phyloP scores from a whole-genome alignment of 2,113 vertebrate genomes.

The Arvicanthis niloticus region DNA sequence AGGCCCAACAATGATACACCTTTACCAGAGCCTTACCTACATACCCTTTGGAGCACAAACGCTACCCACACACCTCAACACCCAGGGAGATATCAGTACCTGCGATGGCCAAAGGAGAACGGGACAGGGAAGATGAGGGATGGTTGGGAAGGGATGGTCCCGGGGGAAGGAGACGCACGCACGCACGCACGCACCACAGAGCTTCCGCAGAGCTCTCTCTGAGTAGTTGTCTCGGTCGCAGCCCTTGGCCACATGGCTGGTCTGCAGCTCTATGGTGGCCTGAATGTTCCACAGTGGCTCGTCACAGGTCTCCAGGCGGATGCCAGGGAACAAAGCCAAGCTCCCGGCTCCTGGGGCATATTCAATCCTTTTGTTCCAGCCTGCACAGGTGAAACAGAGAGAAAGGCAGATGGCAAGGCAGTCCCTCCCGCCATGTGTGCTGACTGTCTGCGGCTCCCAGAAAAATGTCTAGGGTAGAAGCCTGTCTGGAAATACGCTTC shows the following conservation, averaged over 20 bases:
- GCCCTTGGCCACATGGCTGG: conserved; percentile 97
- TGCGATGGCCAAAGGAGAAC: not conserved
- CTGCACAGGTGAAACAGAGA: conserved; percentile 80
- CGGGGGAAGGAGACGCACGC: conserved; percentile 54
- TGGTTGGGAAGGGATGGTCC: not conserved
- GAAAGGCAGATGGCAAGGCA: not conserved
- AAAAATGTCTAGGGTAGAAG: not conserved
- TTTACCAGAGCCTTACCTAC: not conserved
- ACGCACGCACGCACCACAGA: conserved; percentile 93
- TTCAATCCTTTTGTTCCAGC: conserved; percentile 98
- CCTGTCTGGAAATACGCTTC: not conserved
- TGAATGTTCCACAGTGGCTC: conserved; percentile 98
- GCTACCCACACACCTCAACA: not conserved
- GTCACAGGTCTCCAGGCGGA: conserved; percentile 98
- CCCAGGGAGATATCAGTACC: too few species aligned
- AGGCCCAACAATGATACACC: not conserved
- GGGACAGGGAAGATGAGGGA: not conserved
- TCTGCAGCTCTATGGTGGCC: conserved; percentile 97
- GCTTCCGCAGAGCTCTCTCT: conserved; percentile 94
- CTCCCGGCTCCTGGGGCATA: conserved; percentile 95
- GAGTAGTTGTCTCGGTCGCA: conserved; percentile 99
- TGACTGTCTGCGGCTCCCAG: not conserved
- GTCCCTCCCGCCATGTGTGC: not conserved
- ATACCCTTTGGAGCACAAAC: not conserved
- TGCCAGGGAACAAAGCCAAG: conserved; percentile 94